phyloP scores from a whole-genome alignment of 2,888 invertebrate genomes.

The Oligia latruncula region DNA sequence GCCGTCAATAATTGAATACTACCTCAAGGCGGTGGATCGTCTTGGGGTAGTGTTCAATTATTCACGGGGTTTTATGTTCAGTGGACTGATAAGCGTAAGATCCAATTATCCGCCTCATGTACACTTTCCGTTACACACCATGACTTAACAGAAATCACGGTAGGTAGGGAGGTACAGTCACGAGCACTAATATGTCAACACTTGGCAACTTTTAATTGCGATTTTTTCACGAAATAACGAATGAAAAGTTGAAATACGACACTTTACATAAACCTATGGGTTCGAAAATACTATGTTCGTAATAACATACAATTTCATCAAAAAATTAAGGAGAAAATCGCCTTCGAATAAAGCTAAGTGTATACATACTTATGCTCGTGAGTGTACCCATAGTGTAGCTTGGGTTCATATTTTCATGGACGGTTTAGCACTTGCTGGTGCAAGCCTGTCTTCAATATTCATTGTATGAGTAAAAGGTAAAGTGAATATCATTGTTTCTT shows the following conservation, averaged over 20 bases:
- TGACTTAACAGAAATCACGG: constrained; percentile 24
- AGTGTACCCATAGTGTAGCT: background rate
- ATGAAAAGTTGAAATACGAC: too few species aligned
- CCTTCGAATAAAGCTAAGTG: too few species aligned
- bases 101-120: constrained; percentile 39
- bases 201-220: too few species aligned
- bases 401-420: constrained; percentile 21
- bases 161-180: background rate
- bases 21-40: constrained; percentile 7
- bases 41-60: too few species aligned
- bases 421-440: background rate
- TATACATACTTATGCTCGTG: too few species aligned
- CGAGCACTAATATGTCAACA: too few species aligned
- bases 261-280: too few species aligned
- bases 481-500: background rate
- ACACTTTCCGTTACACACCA: constrained; percentile 16
- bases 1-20: constrained; percentile 28
- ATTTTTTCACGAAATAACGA: too few species aligned
- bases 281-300: too few species aligned
- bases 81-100: constrained; percentile 32
- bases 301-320: too few species aligned
- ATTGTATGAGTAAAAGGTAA: background rate
- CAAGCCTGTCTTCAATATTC: background rate
- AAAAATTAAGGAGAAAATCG: too few species aligned
- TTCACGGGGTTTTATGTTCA: too few species aligned